Evolutionary conservation across 2,888 invertebrate species (phyloP).

Genomic region (Pachymerium ferrugineum): DNA sequence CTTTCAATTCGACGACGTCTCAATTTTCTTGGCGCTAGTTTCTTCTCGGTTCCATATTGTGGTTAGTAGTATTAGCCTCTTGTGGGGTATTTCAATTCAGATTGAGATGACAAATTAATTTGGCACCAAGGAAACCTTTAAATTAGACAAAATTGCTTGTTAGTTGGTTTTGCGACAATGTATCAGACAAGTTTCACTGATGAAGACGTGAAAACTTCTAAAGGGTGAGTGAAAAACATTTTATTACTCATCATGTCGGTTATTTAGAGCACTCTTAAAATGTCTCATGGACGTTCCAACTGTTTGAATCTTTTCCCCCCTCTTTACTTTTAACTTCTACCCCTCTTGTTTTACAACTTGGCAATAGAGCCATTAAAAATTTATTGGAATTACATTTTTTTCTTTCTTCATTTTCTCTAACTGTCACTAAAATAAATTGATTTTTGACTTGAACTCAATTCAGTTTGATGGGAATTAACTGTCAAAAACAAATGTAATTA

Average conservation of each 20-base stretch:
- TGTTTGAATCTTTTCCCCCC: neutral
- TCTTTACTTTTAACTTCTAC: neutral
- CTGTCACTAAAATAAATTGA: neutral
- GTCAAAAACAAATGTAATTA: no score
- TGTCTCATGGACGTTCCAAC: constrained; percentile 3
- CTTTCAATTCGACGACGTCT: constrained; percentile 7
- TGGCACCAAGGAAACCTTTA: constrained; percentile 24
- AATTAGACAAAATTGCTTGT: constrained; percentile 22
- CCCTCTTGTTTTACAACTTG: neutral
- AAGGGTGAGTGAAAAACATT: neutral
- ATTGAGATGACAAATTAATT: constrained; percentile 19
- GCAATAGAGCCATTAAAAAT: neutral
- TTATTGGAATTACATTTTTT: neutral
- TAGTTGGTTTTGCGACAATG: constrained; percentile 19
- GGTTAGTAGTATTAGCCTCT: constrained; percentile 19
- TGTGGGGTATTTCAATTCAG: constrained; percentile 19
- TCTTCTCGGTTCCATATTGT: neutral
- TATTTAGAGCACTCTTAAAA: constrained; percentile 25
- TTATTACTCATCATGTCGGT: constrained; percentile 24
- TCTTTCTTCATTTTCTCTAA: neutral
- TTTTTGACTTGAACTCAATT: no score
- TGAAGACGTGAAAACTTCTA: neutral
- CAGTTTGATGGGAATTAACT: no score
- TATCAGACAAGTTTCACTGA: neutral
- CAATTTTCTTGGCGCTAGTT: constrained; percentile 1